These are phyloP conservation scores for Smutsia gigantea DNA, from an alignment of 2,797 vertebrate genomes.

Conservation along the genomic window DNA sequence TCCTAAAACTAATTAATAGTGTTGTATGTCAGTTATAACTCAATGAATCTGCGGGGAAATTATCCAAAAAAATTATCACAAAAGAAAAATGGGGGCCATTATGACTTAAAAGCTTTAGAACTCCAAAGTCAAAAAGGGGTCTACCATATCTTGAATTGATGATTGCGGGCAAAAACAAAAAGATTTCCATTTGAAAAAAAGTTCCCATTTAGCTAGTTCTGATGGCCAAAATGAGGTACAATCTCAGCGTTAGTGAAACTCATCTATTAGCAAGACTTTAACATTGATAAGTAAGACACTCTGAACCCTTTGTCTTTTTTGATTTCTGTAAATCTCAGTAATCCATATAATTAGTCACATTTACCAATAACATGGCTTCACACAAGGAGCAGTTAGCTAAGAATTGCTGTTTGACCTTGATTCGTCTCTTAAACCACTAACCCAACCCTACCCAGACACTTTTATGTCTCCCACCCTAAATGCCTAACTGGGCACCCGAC, in stretches of 20 bases:
- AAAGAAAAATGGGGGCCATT: background rate
- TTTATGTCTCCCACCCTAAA: background rate
- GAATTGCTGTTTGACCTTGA: background rate
- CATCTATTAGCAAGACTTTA: background rate
- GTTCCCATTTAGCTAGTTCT: background rate
- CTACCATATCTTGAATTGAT: background rate
- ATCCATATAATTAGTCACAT: background rate
- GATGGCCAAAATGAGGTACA: background rate
- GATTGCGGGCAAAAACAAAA: slow-evolving; percentile 19
- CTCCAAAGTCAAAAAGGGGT: background rate
- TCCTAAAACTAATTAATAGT: background rate
- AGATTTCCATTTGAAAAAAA: background rate
- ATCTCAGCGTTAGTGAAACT: background rate
- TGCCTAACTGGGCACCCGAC: background rate
- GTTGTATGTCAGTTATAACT: background rate
- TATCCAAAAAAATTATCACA: background rate
- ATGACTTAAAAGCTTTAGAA: background rate
- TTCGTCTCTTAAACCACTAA: background rate
- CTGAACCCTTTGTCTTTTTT: background rate
- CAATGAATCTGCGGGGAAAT: background rate
- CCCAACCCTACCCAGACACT: background rate
- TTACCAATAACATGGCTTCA: background rate
- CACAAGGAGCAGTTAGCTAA: background rate
- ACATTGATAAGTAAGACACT: background rate
- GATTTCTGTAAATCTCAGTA: background rate